Base-by-base conservation (phyloP, 1,140 invertebrate genomes). In the Euura saliciscinereae region DNA sequence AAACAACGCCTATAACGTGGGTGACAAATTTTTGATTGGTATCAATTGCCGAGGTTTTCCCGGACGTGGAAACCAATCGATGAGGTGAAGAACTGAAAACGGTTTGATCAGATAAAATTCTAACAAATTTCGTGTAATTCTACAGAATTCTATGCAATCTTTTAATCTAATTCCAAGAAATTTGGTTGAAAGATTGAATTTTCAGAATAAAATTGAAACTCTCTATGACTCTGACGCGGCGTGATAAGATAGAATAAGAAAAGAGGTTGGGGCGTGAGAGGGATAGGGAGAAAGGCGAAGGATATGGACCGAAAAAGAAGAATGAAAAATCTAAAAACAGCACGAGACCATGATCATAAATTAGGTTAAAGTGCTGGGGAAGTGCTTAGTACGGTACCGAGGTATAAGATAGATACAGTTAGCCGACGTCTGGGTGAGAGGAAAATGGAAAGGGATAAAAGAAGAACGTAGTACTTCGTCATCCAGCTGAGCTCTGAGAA, bases 311-410 rank as follows among this genome's bases (percentile, higher is more conserved):
- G 11, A 4, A 64, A 66, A 70, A 66, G 46, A 72, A 72, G 3
- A 59, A 43, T 11, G 65, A 43, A 11, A 11, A 69, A 45, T 68
- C n/a, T 51, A 59, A 66, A 59, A 3, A 3, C 45, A 43, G 42
- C 70, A 67, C 73, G 68, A 74, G 82, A 81, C 79, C 80, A 83
- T 83, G 82, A 83, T 84, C 81, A 80, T 84, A 84, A 83, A 83
- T 83, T 82, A 82, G 76, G 80, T 80, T 83, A 82, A 84, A 83
- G 83, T 83, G 80, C 77, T 78, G 71, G 77, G 73, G 75, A 78
- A 81, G 80, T 78, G 80, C 79, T 82, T 82, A 83, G 82, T 79
- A 78, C 75, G 46, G 59, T 64, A 59, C 64, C 13, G 59, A 42
- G 68, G n/a, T 28, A 44, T 67, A 10, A 67, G 66, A 67, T 44